Conservation (phyloP, 2,888 invertebrate genomes). For the Drosophila tanythrix region DNA sequence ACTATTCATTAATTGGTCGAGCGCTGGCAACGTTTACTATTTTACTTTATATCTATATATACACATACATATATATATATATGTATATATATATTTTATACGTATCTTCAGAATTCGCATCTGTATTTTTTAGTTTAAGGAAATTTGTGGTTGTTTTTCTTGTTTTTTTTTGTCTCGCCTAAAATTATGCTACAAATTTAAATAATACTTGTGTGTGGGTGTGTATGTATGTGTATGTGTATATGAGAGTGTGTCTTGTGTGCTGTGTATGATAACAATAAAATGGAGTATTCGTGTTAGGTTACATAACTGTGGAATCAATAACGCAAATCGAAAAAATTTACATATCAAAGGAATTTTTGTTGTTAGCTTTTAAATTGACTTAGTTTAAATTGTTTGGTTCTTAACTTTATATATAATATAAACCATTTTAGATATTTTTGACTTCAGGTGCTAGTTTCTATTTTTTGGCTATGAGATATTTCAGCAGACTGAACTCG, state of each 20-base stretch:
- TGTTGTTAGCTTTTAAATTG: slow-evolving; percentile 2
- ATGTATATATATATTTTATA: slow-evolving; percentile 17
- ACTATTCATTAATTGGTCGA: slow-evolving; percentile 79
- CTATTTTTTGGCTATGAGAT: neutral
- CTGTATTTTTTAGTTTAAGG: slow-evolving; percentile 34
- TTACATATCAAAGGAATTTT: slow-evolving; percentile 70
- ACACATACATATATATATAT: slow-evolving; percentile 3
- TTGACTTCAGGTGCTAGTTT: slow-evolving; percentile 17
- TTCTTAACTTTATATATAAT: slow-evolving; percentile 24
- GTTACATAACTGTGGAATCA: slow-evolving; percentile 62
- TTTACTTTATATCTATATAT: slow-evolving; percentile 16
- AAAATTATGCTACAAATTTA: slow-evolving; percentile 66
- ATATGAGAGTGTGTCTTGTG: slow-evolving; percentile 8
- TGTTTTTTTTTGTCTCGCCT: slow-evolving; percentile 47
- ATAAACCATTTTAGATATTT: slow-evolving; percentile 5
- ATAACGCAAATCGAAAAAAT: slow-evolving; percentile 62
- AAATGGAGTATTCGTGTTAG: slow-evolving; percentile 64
- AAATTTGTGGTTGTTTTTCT: slow-evolving; percentile 36
- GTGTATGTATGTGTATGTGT: slow-evolving; percentile 12
- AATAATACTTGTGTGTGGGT: slow-evolving; percentile 74
- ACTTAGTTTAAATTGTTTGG: slow-evolving; percentile 39
- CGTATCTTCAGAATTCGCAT: slow-evolving; percentile 10
- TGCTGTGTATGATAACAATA: slow-evolving; percentile 31
- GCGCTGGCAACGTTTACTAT: slow-evolving; percentile 69
- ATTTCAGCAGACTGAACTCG: neutral